Conservation (phyloP, 2,797 vertebrate genomes). For the Pyrocephalus nanus region DNA sequence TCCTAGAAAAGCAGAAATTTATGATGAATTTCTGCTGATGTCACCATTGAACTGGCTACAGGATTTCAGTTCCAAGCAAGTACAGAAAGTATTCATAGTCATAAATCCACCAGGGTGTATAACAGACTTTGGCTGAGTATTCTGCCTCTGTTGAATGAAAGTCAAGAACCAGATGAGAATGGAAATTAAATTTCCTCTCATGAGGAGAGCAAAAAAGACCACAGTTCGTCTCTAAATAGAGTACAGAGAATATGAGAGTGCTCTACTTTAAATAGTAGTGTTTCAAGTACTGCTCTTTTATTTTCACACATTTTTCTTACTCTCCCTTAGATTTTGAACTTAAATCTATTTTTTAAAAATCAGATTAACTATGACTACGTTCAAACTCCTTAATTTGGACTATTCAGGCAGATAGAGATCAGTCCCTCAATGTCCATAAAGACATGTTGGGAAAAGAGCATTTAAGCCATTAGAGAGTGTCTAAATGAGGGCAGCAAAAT, state of each 20-base stretch:
- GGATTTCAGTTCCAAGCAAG: conserved; percentile 28
- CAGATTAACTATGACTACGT: background rate
- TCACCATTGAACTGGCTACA: background rate
- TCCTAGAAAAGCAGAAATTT: background rate
- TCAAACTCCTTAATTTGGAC: background rate
- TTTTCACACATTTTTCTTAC: background rate
- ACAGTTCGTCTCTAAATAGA: conserved; percentile 29
- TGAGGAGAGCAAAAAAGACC: conserved; percentile 28
- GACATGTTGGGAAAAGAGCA: background rate
- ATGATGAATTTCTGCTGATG: conserved; percentile 45
- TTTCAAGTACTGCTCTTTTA: background rate
- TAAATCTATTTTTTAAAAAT: background rate
- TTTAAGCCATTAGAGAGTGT: background rate
- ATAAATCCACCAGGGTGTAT: conserved; percentile 36
- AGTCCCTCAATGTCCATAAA: background rate
- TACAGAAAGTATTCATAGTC: conserved; percentile 30
- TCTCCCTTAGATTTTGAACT: background rate
- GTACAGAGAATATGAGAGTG: background rate
- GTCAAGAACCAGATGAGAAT: conserved; percentile 68
- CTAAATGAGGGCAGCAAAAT: background rate
- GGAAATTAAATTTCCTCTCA: conserved; percentile 76
- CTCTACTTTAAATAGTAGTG: background rate
- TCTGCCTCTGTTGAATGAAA: conserved; percentile 65
- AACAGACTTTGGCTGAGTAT: conserved; percentile 56
- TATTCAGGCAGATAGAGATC: background rate